Evolutionary conservation across 2,113 vertebrate species (phyloP).

Genomic region (Malurus elegans): DNA sequence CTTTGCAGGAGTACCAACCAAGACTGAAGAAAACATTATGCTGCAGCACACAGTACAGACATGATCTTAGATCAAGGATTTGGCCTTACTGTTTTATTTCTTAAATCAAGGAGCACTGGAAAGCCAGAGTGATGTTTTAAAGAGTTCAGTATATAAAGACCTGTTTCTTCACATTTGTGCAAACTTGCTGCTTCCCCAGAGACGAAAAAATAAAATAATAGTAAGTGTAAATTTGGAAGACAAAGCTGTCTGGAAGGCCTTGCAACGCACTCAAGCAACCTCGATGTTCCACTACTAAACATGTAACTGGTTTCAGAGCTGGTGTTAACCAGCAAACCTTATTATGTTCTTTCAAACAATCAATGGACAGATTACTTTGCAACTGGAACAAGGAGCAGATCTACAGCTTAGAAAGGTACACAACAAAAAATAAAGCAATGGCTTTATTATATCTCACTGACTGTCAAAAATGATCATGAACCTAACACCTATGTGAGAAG

Average conservation of each 20-base stretch:
- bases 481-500: neutral
- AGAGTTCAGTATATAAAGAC: neutral
- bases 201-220: neutral
- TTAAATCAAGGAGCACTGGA: conserved; percentile 24
- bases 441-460: neutral
- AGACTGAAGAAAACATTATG: neutral
- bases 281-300: neutral
- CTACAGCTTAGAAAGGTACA: neutral
- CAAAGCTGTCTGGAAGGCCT: neutral
- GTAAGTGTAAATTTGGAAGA: neutral
- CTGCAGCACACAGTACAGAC: neutral
- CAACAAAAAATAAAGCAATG: neutral
- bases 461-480: neutral
- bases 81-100: conserved; percentile 15
- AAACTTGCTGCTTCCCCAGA: neutral
- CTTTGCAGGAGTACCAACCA: neutral
- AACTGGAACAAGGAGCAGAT: neutral
- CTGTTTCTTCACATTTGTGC: neutral
- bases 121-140: conserved; percentile 26
- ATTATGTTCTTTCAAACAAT: neutral
- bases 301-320: neutral
- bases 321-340: neutral
- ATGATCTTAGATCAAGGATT: conserved; percentile 10
- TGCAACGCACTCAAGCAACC: neutral
- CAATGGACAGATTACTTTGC: neutral